Evolutionary conservation across 2,888 invertebrate species (phyloP), one percentile per base, ranked within the genome.

Genomic region (Aspidiotus destructor): DNA sequence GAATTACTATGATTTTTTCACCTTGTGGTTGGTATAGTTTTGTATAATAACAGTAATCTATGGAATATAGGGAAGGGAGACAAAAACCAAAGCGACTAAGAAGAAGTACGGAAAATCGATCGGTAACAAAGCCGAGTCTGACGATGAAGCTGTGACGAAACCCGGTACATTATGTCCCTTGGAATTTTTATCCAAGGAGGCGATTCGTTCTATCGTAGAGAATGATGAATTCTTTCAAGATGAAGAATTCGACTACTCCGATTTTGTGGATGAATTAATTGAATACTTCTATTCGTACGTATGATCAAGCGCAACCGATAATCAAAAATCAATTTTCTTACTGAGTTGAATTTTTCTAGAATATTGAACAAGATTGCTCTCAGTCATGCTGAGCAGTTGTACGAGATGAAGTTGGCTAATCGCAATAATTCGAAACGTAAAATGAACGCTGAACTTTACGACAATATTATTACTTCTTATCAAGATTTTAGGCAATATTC

Each of bases 81-180:
- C 93, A 0, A 96, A 94, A 81, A 95, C 92, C 0, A 95, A 92
- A 76, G 88, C 93, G 2, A 88, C 89, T 0, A 96, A 96, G 76
- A 96, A 93, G 79, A 85, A 86, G 76, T 73, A 72, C 70, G 71
- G 70, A 63, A 71, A 71, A 61, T 72, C 70, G 74, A 81, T 81
- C 74, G 79, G 80, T 61, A 81, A 82, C 57, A 83, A 84, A 64
- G 85, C 85, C 28, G 87, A 87, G 71, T 87, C 87, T 5, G 84
- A 84, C 64, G 86, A 86, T 73, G 87, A 87, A 41, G 79, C 78
- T 40, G 58, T 40, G 10, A 17, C 42, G 48, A 67, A 52, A n/a
- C 52, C 44, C 1, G 11, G 44, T 42, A 7, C n/a, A 8, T 9
- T 16, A 0, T 28, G 17, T 48, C 40, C 57, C 2, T 77, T 92